phyloP scores from a whole-genome alignment of 2,888 invertebrate genomes.

The Himalopsyche kuldschensis region DNA sequence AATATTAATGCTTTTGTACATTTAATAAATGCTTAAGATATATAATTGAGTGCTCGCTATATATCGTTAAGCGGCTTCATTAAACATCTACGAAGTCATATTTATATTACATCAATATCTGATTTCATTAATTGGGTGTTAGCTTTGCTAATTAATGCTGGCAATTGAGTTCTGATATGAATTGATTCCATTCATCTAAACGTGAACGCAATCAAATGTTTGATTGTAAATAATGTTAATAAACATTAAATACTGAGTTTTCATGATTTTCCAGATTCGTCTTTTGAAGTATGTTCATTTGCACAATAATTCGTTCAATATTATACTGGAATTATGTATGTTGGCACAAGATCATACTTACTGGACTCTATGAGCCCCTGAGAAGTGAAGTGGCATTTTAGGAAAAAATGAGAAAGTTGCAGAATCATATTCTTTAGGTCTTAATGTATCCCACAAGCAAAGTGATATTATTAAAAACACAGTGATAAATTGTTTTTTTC shows the following conservation, averaged over 20 bases:
- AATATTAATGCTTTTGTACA: too few species aligned
- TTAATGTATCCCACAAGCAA: too few species aligned
- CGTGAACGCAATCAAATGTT: neutral
- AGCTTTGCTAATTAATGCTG: neutral
- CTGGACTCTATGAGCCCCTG: neutral
- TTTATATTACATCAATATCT: neutral
- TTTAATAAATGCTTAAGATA: too few species aligned
- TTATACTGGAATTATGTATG: neutral
- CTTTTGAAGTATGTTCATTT: neutral
- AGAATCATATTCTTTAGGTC: too few species aligned
- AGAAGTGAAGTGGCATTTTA: too few species aligned
- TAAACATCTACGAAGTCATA: too few species aligned
- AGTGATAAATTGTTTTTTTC: too few species aligned
- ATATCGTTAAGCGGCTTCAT: too few species aligned
- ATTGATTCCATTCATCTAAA: neutral
- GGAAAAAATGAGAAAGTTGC: too few species aligned
- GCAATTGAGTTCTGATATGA: neutral
- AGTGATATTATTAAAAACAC: too few species aligned
- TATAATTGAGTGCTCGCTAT: too few species aligned
- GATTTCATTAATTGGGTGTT: neutral
- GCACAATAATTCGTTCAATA: neutral
- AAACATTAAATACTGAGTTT: neutral
- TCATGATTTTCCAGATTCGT: neutral
- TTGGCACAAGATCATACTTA: neutral
- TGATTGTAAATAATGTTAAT: neutral